Evolutionary conservation across 1,140 invertebrate genomes (phyloP).

Genomic region (Sipha flava): DNA sequence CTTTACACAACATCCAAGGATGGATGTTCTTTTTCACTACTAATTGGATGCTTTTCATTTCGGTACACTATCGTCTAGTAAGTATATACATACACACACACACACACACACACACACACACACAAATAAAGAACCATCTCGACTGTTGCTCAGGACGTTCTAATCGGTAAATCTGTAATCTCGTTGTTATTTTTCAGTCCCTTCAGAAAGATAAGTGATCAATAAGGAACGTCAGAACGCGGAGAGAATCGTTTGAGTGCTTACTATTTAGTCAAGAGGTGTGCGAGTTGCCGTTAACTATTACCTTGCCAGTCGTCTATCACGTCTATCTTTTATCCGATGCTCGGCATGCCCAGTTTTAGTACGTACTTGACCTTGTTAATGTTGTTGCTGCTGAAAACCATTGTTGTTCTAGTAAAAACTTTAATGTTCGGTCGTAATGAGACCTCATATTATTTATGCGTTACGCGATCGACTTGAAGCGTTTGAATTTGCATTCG

Average conservation of each 20-base stretch:
- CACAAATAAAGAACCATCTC: too few relatives aligned
- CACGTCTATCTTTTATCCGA: constrained; percentile 70
- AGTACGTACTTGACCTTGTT: constrained; percentile 62
- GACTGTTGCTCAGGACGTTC: too few relatives aligned
- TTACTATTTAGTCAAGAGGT: constrained; percentile 78
- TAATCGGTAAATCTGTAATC: too few relatives aligned
- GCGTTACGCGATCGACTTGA: not conserved
- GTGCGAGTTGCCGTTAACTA: constrained; percentile 67
- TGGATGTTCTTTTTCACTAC: constrained; percentile 82
- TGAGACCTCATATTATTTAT: too few relatives aligned
- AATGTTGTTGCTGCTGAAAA: constrained; percentile 64
- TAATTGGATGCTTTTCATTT: constrained; percentile 83
- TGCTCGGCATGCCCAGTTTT: constrained; percentile 58
- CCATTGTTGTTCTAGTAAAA: constrained; percentile 63
- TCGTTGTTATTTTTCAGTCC: constrained; percentile 63
- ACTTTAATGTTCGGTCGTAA: not conserved
- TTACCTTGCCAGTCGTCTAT: constrained; percentile 69
- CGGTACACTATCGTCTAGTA: constrained; percentile 66
- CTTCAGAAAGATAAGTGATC: constrained; percentile 70
- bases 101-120: too few relatives aligned
- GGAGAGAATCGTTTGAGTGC: constrained; percentile 75
- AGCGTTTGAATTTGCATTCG: constrained; percentile 2
- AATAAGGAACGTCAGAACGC: constrained; percentile 71
- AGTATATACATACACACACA: too few relatives aligned
- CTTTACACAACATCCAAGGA: constrained; percentile 70